These are phyloP conservation scores for Macrophya annulata DNA, from an alignment of 2,888 invertebrate species.

Conservation along the genomic window DNA sequence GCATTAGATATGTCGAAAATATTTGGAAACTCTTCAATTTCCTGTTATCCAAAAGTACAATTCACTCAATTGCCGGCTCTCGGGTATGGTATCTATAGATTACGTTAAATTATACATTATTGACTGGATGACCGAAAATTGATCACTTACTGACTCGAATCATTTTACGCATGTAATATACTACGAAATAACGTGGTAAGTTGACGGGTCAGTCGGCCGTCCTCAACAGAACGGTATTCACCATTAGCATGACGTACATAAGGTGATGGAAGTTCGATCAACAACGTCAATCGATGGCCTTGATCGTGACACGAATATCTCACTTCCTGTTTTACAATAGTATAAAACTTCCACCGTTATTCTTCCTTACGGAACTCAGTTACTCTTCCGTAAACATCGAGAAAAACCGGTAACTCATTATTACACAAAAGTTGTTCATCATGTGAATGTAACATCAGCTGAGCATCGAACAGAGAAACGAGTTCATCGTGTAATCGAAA, in stretches of 20 bases:
- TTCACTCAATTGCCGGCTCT: not conserved
- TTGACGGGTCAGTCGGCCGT: constrained; percentile 55
- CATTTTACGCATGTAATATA: constrained; percentile 17
- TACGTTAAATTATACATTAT: constrained; percentile 22
- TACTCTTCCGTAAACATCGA: not conserved
- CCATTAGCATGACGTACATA: constrained; percentile 60
- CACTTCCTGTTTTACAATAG: constrained; percentile 38
- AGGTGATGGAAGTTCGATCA: constrained; percentile 50
- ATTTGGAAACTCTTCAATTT: not conserved
- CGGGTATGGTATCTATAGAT: not conserved
- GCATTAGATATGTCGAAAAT: not conserved
- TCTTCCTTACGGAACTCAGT: not conserved
- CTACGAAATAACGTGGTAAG: not conserved
- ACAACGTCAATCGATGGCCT: constrained; percentile 28
- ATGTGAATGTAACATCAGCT: not conserved
- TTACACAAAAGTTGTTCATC: not conserved
- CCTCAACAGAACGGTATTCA: constrained; percentile 65
- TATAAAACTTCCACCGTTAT: not conserved
- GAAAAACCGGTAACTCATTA: not conserved
- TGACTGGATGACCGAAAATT: constrained; percentile 33
- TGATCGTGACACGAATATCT: constrained; percentile 48
- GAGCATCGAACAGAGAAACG: not conserved
- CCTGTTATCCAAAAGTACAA: not conserved
- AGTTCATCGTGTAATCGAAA: not conserved
- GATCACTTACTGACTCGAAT: constrained; percentile 47